A percentile compares a stretch with the other conserved stretches of the same genome.
Conservation (phyloP, 2,797 vertebrate genomes). For the Vireo griseus region DNA sequence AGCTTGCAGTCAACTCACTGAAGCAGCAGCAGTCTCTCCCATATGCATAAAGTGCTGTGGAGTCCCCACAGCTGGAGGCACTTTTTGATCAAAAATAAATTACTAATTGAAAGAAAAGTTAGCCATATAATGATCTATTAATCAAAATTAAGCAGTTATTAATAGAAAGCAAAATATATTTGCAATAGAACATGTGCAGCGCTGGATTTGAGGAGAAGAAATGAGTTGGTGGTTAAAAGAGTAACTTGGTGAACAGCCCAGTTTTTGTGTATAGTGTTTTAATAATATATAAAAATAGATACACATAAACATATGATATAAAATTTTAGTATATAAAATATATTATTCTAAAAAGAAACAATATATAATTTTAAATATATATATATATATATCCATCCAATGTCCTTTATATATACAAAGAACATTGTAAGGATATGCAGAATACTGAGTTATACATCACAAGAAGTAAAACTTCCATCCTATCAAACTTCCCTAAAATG, state of each 20-base stretch:
- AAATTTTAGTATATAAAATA: neutral
- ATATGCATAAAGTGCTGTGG: neutral
- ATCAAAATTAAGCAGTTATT: neutral
- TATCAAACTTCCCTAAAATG: neutral
- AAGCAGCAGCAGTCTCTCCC: neutral
- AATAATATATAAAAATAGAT: neutral
- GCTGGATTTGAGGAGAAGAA: neutral
- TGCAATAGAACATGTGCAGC: neutral
- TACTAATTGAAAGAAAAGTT: neutral
- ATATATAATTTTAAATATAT: neutral
- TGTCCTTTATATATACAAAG: neutral
- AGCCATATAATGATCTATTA: neutral
- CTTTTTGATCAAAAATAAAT: neutral
- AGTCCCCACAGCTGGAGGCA: neutral
- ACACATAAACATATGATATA: neutral
- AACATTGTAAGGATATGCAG: neutral
- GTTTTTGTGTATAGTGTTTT: neutral
- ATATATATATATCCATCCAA: neutral
- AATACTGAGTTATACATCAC: neutral
- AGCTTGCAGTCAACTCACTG: neutral
- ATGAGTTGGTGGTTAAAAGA: neutral
- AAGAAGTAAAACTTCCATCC: neutral
- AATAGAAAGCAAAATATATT: neutral
- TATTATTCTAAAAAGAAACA: neutral
- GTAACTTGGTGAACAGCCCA: neutral